A percentile compares a stretch with the other conserved stretches of the same genome.
phyloP scores from a whole-genome alignment of 2,888 invertebrate genomes.

The Aspidiotus destructor region DNA sequence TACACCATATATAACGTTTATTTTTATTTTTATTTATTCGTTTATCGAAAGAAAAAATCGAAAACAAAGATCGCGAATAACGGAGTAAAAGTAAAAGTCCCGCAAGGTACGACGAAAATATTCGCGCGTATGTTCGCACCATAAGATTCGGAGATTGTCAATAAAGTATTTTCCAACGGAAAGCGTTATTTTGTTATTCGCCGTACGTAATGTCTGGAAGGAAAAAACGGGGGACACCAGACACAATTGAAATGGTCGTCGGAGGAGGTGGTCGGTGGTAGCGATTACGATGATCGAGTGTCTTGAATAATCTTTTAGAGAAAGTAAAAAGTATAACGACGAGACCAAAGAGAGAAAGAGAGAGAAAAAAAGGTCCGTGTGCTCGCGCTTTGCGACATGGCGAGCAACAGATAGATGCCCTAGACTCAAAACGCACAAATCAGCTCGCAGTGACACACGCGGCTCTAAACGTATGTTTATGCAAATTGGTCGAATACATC shows the following conservation, averaged over 20 bases:
- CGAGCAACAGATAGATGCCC: no score
- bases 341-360: neutral
- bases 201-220: neutral
- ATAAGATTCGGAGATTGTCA: conserved; percentile 10
- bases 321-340: neutral
- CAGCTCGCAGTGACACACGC: conserved; percentile 1
- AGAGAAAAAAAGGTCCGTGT: neutral
- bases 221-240: conserved; percentile 15
- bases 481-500: neutral
- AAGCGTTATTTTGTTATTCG: conserved; percentile 22
- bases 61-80: no score
- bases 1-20: conserved; percentile 18
- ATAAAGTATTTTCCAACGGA: conserved; percentile 18
- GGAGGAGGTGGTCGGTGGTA: neutral
- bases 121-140: neutral
- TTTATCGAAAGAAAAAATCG: no score
- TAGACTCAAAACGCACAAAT: no score
- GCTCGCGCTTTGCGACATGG: no score
- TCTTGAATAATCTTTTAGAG: neutral
- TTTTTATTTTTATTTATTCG: neutral
- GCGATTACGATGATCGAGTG: neutral
- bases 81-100: no score
- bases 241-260: neutral
- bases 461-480: neutral
- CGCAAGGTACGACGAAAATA: no score